Percentiles rank a stretch among this genome's conserved stretches.
Conservation (phyloP, 2,113 vertebrate genomes). For the Brienomyrus brachyistius region DNA sequence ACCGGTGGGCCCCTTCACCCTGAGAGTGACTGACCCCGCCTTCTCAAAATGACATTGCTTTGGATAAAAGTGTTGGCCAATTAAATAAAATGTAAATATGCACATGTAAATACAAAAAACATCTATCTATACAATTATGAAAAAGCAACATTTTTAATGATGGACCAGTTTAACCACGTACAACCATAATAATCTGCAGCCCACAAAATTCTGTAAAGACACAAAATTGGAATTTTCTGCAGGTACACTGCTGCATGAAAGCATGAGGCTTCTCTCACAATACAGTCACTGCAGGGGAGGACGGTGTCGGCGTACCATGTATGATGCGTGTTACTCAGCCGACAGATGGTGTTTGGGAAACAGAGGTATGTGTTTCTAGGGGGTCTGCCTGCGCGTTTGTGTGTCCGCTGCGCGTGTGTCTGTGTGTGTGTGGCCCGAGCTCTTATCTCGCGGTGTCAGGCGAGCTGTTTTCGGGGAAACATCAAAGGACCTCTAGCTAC, state of each 20-base stretch:
- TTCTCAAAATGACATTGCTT: neutral
- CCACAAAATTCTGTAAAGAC: neutral
- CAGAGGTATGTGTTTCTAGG: neutral
- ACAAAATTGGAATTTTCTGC: neutral
- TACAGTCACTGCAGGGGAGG: neutral
- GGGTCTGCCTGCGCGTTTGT: neutral
- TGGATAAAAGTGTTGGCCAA: neutral
- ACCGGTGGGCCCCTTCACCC: neutral
- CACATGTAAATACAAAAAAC: neutral
- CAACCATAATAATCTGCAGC: neutral
- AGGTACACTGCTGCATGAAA: neutral
- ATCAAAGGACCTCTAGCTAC: slow-evolving; percentile 41
- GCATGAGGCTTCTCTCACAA: neutral
- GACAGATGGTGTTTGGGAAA: slow-evolving; percentile 1
- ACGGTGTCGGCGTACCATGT: neutral
- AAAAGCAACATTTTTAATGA: neutral
- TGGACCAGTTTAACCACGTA: neutral
- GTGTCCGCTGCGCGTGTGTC: neutral
- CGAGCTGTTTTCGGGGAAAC: slow-evolving; percentile 36
- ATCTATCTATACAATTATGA: neutral
- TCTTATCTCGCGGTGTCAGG: slow-evolving; percentile 56
- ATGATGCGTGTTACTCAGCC: neutral
- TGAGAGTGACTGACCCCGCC: neutral
- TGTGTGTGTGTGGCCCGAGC: neutral
- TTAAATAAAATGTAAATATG: neutral